These are phyloP conservation scores for Labeo calbasu DNA, from an alignment of 2,797 vertebrate species.

Conservation along the genomic window DNA sequence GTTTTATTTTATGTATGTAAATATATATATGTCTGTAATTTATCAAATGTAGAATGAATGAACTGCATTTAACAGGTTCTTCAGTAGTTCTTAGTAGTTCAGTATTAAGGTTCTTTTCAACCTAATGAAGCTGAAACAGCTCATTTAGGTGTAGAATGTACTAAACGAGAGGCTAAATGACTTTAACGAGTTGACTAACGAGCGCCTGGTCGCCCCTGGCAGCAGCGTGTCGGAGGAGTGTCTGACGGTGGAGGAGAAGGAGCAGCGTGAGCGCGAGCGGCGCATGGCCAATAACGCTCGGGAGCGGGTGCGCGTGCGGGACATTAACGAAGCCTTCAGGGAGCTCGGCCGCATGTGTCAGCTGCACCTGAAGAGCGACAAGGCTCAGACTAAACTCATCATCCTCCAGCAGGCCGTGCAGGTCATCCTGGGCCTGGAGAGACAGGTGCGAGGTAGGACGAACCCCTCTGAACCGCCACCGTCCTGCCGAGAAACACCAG, in stretches of 20 bases:
- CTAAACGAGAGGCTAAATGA: constrained; percentile 30
- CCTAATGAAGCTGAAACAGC: neutral
- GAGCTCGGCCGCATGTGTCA: constrained; percentile 99
- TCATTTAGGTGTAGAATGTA: neutral
- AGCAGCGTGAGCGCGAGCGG: constrained; percentile 95
- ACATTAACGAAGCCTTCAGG: constrained; percentile 99
- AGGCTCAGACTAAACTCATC: constrained; percentile 99
- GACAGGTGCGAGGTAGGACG: constrained; percentile 99
- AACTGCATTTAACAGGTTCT: neutral
- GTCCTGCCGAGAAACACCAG: constrained; percentile 23
- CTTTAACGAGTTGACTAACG: constrained; percentile 69
- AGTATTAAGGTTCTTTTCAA: neutral
- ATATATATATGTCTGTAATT: no score
- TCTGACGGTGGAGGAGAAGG: constrained; percentile 96
- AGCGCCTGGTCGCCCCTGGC: constrained; percentile 65
- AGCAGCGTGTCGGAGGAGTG: constrained; percentile 87
- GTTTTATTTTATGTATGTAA: no score
- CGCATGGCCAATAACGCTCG: constrained; percentile 97
- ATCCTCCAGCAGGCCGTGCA: constrained; percentile 99
- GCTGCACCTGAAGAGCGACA: constrained; percentile 98
- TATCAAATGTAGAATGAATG: neutral
- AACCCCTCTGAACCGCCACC: constrained; percentile 18
- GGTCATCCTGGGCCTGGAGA: constrained; percentile 99
- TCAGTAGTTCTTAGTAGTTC: neutral
- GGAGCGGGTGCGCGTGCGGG: constrained; percentile 95